Conservation (phyloP, 1,140 invertebrate species). For the Drosophila neocordata region DNA sequence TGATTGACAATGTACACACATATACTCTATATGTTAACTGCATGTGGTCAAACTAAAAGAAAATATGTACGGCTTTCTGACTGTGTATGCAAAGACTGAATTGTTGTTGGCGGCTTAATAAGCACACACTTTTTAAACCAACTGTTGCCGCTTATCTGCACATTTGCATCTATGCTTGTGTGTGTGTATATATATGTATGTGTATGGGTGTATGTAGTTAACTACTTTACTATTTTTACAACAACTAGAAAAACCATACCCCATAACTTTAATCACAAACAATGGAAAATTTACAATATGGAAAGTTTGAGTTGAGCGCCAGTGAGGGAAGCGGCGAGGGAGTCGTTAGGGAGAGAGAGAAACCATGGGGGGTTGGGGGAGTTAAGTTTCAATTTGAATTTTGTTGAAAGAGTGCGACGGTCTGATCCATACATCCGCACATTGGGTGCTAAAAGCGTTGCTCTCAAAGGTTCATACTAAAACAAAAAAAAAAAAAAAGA, state of each 20-base stretch:
- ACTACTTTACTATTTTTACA: slow-evolving; percentile 22
- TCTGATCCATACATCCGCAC: neutral
- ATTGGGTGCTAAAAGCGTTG: neutral
- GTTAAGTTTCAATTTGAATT: neutral
- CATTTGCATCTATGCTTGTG: slow-evolving; percentile 24
- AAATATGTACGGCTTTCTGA: too few relatives aligned
- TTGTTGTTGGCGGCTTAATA: neutral
- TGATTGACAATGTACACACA: too few relatives aligned
- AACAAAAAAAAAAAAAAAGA: too few relatives aligned
- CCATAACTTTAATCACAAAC: slow-evolving; percentile 66
- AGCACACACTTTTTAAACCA: neutral
- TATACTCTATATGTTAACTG: too few relatives aligned
- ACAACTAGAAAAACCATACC: slow-evolving; percentile 26
- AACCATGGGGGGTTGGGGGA: neutral
- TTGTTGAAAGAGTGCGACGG: neutral
- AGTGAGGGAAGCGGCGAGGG: neutral
- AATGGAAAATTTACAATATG: slow-evolving; percentile 76
- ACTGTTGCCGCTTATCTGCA: slow-evolving; percentile 28
- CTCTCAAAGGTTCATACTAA: too few relatives aligned
- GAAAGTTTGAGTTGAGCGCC: slow-evolving; percentile 40
- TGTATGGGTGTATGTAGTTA: slow-evolving; percentile 11
- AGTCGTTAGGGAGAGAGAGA: slow-evolving; percentile 16
- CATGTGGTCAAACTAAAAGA: too few relatives aligned
- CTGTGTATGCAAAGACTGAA: too few relatives aligned
- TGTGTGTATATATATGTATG: slow-evolving; percentile 3